Evolutionary conservation across 1,140 invertebrate species (phyloP), one percentile per base, ranked within the genome.

Genomic region (Dendroctonus ponderosae): DNA sequence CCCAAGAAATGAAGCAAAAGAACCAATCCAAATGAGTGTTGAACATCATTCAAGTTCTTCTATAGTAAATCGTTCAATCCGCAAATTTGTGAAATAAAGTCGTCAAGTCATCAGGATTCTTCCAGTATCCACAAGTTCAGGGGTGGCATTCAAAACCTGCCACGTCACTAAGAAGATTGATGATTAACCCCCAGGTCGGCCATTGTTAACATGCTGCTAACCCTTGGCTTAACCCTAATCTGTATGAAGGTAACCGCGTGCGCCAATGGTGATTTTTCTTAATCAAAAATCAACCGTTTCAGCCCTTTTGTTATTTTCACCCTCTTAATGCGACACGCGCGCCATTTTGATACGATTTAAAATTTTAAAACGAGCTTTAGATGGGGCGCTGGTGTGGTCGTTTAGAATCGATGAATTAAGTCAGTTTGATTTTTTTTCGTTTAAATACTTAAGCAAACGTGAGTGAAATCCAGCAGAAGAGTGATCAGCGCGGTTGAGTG

Each of bases 221-320:
- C 59, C 43, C 62, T 60, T 61, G 38, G 62, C 48, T 61, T 69
- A 69, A 64, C 62, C 62, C 62, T 62, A 64, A 56, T 57, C 62
- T 65, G 58, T 61, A 61, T 61, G 26, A 65, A 65, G 62, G 67
- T 65, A 58, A 68, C 61, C 61, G 51, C 59, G 59, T 54, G 60
- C 62, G 41, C 54, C 50, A 52, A 44, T 54, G 63, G 52, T 50
- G 63, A 69, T 69, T 69, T 62, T 66, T 56, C 60, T 70, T 59
- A 59, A 57, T 66, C 50, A 46, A 63, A 67, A 70, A 57, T 64
- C 62, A 64, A 64, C 62, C 62, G 43, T 64, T 62, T 26, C 39
- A 61, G 37, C 59, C 51, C 61, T 62, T 62, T 62, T 59, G n/a
- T 46, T 7, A 6, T 9, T 7, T 5, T 11, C n/a, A 15, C 50